Evolutionary conservation across 2,888 invertebrate species (phyloP).

Genomic region (Mayetiola destructor): DNA sequence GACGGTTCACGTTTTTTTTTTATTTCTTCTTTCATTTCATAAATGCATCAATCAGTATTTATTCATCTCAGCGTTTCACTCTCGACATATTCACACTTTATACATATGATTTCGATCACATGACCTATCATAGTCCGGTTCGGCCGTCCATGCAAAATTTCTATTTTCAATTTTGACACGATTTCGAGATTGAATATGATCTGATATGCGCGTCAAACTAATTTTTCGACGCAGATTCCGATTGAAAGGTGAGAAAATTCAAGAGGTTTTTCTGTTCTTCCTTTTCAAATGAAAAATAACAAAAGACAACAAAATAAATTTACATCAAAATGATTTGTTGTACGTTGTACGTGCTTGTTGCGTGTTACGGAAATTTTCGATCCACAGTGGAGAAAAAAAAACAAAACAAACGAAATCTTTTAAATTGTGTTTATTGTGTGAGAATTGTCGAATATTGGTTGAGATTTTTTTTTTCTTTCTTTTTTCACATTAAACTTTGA

Average conservation of each 20-base stretch:
- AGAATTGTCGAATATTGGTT: no score
- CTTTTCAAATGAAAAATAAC: not conserved
- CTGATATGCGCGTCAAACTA: no score
- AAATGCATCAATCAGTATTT: no score
- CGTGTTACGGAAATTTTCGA: not conserved
- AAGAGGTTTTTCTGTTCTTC: no score
- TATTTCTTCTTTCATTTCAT: not conserved
- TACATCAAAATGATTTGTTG: conserved; percentile 4
- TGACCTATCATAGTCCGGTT: not conserved
- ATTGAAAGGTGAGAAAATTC: no score
- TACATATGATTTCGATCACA: no score
- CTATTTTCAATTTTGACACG: not conserved
- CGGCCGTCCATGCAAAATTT: conserved; percentile 5
- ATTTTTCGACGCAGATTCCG: no score
- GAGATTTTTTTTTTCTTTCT: not conserved
- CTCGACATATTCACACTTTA: no score
- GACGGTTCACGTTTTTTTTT: not conserved
- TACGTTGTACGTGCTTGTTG: conserved; percentile 1
- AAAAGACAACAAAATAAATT: no score
- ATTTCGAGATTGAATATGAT: no score
- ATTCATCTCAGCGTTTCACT: no score
- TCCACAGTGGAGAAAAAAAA: not conserved
- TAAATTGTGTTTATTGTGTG: not conserved
- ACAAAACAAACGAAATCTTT: no score
- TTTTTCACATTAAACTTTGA: not conserved